Evolutionary conservation across 2,113 vertebrate species (phyloP), one percentile per base, ranked within the genome.

Genomic region (Cranoglanis bouderius): DNA sequence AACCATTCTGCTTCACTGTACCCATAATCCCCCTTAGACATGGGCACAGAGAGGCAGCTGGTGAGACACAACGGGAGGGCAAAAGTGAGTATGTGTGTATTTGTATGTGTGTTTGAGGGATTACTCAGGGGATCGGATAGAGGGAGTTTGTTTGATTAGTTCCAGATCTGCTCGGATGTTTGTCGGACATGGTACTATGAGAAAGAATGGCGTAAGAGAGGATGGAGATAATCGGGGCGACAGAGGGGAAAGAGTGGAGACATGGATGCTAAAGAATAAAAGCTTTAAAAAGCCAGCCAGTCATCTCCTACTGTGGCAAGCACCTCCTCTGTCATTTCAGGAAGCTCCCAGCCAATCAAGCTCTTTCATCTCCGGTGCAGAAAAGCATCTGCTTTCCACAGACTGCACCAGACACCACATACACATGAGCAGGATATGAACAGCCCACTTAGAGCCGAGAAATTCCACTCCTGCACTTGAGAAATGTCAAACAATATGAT

Each of bases 401-500:
- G 87, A 86, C 81, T 63, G 55, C 67, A 89, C 63, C 53, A 82
- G 55, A 86, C 32, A 63, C 74, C 77, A 78, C 14, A 46, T 9
- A 55, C 77, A 78, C 29, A 46, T 40, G 51, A 90, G 53, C 35
- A 14, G 70, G 59, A 35, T 74, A 59, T 32, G 21, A 67, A 83
- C 89, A 84, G 81, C 85, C 87, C 92, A 92, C 89, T 92, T 92
- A 91, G 89, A 74, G 61, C 38, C 70, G 80, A 86, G 74, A 87
- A 91, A 90, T 85, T 93, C 90, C 59, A 84, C 85, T 80, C 14
- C 51, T 2, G 84, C 24, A 90, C 85, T 88, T 86, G 16, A 91
- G 90, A 91, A 92, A 90, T 90, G 90, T 89, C 87, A 70, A 85
- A 87, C 82, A 90, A 91, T 94, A 92, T 90, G 63, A 85, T 92